Evolutionary conservation across 2,797 vertebrate species (phyloP), one percentile per base, ranked within the genome.

Genomic region (Antennarius maculatus): DNA sequence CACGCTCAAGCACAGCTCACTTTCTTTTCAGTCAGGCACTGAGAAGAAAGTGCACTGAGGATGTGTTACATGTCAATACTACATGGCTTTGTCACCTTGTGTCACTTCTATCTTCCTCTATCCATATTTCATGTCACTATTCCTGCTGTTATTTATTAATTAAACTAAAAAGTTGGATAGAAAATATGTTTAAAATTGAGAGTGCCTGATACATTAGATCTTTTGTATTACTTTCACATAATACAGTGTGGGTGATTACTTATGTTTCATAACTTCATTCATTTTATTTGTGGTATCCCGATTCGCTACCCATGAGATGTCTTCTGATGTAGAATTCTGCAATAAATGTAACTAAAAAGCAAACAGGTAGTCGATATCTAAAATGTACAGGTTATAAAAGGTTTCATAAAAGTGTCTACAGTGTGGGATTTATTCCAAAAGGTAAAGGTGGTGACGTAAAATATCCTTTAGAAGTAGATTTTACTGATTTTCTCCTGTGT

Each of bases 41-140:
- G 1, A 17, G 9, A 43, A 41, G 50, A 14, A 39, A 53, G 28
- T 39, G 42, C 59, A 42, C 13, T 60, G 49, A 45, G 29, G 46
- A 62, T 45, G 7, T 5, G 58, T 2, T n/a, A 5, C 6, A 8
- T 41, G 8, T 34, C 46, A 60, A 15, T 23, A 23, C 23, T 23
- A 23, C 29, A 50, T 29, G 28, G 51, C 29, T 23, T 23, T 23
- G 51, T 66, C 54, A 45, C 48, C 3, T 68, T 59, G 41, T 42
- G 41, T 42, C 1, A 1, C n/a, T 39, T 60, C 10, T 13, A 47
- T 46, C 6, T 39, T 42, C 18, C 52, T 34, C 27, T 14, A 1
- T 4, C 13, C 3, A 47, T 47, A 52, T 42, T 41, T 46, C 16
- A 17, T 47, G 11, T 61, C 13, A 45, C 15, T 39, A 8, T 34